Evolutionary conservation across 2,888 invertebrate species (phyloP).

Genomic region (Aquatica leii): DNA sequence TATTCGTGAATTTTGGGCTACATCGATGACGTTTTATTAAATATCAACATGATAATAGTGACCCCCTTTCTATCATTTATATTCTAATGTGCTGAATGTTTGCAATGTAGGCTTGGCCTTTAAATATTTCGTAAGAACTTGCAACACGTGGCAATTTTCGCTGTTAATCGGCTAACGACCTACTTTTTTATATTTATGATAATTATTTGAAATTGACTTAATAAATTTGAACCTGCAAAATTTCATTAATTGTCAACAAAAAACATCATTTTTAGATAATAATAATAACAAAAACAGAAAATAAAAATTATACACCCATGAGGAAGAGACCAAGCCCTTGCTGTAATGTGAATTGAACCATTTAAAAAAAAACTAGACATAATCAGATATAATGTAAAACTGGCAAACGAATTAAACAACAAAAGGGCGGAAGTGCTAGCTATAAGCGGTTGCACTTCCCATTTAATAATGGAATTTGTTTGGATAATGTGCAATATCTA

Average conservation of each 20-base stretch:
- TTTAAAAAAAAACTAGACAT: conserved; percentile 18
- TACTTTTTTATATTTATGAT: conserved; percentile 36
- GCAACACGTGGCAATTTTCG: conserved; percentile 42
- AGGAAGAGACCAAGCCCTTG: conserved; percentile 22
- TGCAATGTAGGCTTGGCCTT: conserved; percentile 39
- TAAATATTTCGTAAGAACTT: conserved; percentile 37
- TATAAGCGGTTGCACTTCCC: conserved; percentile 38
- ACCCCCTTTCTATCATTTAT: conserved; percentile 32
- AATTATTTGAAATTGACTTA: conserved; percentile 34
- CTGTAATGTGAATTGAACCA: conserved; percentile 25
- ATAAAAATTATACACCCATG: background rate
- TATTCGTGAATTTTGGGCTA: background rate
- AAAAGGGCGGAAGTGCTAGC: conserved; percentile 37
- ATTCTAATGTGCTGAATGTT: conserved; percentile 38
- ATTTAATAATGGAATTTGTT: conserved; percentile 25
- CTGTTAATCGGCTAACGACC: conserved; percentile 42
- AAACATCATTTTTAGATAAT: background rate
- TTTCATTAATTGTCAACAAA: conserved; percentile 12
- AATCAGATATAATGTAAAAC: conserved; percentile 28
- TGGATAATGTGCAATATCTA: conserved; percentile 18
- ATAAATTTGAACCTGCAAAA: conserved; percentile 23
- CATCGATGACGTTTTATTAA: conserved; percentile 1
- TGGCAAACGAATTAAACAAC: conserved; percentile 31
- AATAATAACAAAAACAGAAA: background rate
- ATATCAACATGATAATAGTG: conserved; percentile 22